Base-by-base conservation (phyloP, 2,797 vertebrate species). In the Euphonia xanthogaster region DNA sequence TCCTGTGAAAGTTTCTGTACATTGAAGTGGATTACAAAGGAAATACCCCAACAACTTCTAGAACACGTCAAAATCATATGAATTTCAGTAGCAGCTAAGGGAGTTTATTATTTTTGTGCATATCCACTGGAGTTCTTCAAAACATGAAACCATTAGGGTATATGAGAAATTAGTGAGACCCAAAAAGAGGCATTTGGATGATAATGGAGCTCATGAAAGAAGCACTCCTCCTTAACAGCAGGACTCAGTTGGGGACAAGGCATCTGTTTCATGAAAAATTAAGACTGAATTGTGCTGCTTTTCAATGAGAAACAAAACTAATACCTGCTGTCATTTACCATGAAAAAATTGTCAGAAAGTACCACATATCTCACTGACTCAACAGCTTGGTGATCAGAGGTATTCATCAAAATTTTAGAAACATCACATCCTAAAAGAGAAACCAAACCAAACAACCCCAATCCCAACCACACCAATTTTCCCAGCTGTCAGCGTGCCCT, bases 221-320 rank as follows among this genome's bases (percentile, higher is more conserved):
- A 76, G 40, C 6, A 53, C 35, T 84, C 12, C 28, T 60, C 53
- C 85, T 53, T 20, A 86, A 45, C n/a, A 84, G 44, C 50, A 61
- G 30, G 53, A 37, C 70, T 83, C 66, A 53, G 47, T 7, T 61
- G 86, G 73, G 61, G 74, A 44, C 20, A 68, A 80, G 24, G 35
- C 68, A 77, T 67, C 65, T 68, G 24, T 35, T 90, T 60, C 39
- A 90, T 72, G 50, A 96, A 94, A 90, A 96, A 75, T 92, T 60
- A 61, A 92, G 70, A 72, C 42, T 61, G 50, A 93, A 81, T 86
- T 50, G 53, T n/a, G 27, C 27, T 53, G 45, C 6, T 88, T 88
- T 88, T 68, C 66, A 86, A 13, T 8, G 20, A 81, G 61, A 90
- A 83, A 77, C 27, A 61, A 83, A 90, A 57, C 9, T 9, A 86